A percentile compares a stretch with the other conserved stretches of the same genome.
phyloP scores from a whole-genome alignment of 2,888 invertebrate species.

The Mythimna loreyi region DNA sequence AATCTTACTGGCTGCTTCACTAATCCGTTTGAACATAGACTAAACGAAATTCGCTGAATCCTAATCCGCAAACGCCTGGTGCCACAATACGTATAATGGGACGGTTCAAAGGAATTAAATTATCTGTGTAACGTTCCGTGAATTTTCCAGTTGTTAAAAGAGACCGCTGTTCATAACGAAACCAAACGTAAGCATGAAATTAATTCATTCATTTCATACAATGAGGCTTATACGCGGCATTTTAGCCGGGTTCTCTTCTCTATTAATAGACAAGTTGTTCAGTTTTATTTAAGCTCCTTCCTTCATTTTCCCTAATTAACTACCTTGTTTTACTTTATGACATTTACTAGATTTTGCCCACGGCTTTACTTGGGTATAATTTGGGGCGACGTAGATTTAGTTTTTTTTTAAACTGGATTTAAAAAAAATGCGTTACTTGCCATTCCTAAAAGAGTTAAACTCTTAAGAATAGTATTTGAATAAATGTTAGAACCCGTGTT shows the following conservation, averaged over 20 bases:
- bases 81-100: slow-evolving; percentile 62
- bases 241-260: slow-evolving; percentile 14
- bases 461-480: too few species aligned
- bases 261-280: slow-evolving; percentile 24
- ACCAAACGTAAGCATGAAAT: slow-evolving; percentile 73
- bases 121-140: slow-evolving; percentile 74
- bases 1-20: slow-evolving; percentile 18
- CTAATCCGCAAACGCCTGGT: slow-evolving; percentile 60
- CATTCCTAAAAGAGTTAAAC: too few species aligned
- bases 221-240: slow-evolving; percentile 29
- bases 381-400: too few species aligned
- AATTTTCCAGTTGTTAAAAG: slow-evolving; percentile 74
- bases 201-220: slow-evolving; percentile 70
- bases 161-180: slow-evolving; percentile 66
- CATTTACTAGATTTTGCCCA: too few species aligned
- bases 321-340: neutral
- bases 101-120: slow-evolving; percentile 75
- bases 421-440: too few species aligned
- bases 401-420: too few species aligned
- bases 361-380: too few species aligned
- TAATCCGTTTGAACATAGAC: slow-evolving; percentile 28
- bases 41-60: slow-evolving; percentile 54
- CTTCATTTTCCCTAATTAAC: slow-evolving; percentile 2
- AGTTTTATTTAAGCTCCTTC: neutral
- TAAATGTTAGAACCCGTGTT: too few species aligned